Evolutionary conservation across 2,888 invertebrate species (phyloP), one percentile per base, ranked within the genome.

Genomic region (Octodonta nipae): DNA sequence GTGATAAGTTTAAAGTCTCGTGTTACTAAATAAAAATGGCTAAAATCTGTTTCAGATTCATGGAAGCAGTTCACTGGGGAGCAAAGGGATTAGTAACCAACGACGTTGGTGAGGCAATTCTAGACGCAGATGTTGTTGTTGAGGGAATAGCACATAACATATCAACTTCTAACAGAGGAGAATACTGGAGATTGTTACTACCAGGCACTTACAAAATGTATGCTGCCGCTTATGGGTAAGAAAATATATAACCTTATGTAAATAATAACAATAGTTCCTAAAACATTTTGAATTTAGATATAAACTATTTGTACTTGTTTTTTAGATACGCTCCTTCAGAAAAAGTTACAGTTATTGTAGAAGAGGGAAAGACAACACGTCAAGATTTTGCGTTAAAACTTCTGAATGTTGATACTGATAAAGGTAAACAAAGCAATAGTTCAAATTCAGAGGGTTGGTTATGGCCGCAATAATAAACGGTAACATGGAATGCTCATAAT

Each of bases 141-240:
- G 67, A 71, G 25, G 83, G 83, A 1, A 77, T 91, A 35, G 65
- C 76, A 29, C 91, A 95, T 56, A 73, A 78, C 32, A 70, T 96
- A 7, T 72, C 72, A 2, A 80, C 86, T 0, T 83, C 86, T 0
- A 66, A 68, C 25, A 66, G 73, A 12, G 98, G 98, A 4, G 89
- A 93, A 59, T 98, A 79, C 63, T 98, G 96, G 95, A 70, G 98
- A 37, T 65, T 98, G 29, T 66, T 98, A 15, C 63, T 86, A 11
- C 93, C 95, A 0, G 95, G 93, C 37, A 67, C 67, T 3, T 96
- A 95, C 58, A 70, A 70, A 15, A 65, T 93, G 42, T 74, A 71
- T 40, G 85, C 78, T 1, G 50, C 63, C 20, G 83, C 83, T 30
- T 69, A 71, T 54, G 84, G 85, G 84, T 87, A 62, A 64, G 64